Percentiles rank a stretch among this genome's conserved stretches.
Conservation (phyloP, 1,140 invertebrate genomes). For the Scylla paramamosain region DNA sequence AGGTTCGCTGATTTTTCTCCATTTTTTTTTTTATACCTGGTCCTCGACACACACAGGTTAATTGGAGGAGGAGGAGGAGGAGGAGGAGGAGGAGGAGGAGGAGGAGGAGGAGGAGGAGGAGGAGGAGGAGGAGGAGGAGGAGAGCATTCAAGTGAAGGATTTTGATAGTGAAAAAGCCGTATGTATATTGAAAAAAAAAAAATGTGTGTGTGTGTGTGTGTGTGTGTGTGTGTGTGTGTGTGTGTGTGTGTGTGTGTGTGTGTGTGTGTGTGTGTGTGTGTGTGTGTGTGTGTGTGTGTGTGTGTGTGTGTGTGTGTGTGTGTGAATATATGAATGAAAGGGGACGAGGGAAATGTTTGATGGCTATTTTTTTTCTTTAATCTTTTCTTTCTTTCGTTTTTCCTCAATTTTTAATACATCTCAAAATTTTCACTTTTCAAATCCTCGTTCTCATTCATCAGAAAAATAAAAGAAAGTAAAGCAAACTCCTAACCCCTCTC, state of each 20-base stretch:
- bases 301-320: background rate
- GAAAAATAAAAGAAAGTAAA: conserved; percentile 4
- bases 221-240: background rate
- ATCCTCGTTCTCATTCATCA: background rate
- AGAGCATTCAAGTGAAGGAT: background rate
- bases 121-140: no score
- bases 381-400: background rate
- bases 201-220: background rate
- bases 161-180: background rate
- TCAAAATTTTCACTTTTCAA: background rate
- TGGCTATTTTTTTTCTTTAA: background rate
- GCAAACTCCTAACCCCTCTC: background rate
- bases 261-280: background rate
- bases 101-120: no score
- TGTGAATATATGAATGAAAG: background rate
- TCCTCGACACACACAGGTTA: conserved; percentile 11
- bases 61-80: background rate
- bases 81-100: background rate
- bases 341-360: background rate
- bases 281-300: background rate
- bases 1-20: background rate
- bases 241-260: background rate
- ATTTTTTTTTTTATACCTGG: background rate
- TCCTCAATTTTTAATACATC: no score
- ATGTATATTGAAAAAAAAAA: background rate